Evolutionary conservation across 2,797 vertebrate genomes (phyloP).

Genomic region (Oceanodroma leucorhoa): DNA sequence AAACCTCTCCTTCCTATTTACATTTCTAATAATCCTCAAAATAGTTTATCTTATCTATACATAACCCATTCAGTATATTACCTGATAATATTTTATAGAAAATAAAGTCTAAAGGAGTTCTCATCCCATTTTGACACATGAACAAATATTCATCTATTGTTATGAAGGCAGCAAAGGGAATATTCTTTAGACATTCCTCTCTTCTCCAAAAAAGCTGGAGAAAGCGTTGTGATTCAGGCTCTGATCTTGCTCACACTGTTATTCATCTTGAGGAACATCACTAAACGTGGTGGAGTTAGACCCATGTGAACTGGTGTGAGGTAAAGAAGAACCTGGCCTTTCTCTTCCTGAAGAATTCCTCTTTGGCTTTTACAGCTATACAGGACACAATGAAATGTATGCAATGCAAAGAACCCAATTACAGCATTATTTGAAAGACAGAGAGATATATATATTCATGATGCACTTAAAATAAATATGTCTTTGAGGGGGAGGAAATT

Average conservation of each 20-base stretch:
- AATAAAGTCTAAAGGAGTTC: background rate
- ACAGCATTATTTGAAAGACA: background rate
- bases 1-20: background rate
- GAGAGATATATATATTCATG: background rate
- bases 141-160: background rate
- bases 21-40: background rate
- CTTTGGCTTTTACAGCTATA: background rate
- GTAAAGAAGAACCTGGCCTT: background rate
- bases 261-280: background rate
- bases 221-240: background rate
- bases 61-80: background rate
- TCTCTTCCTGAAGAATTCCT: background rate
- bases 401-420: background rate
- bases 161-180: background rate
- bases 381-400: background rate
- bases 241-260: background rate
- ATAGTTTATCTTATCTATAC: background rate
- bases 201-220: background rate
- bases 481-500: background rate
- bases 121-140: background rate
- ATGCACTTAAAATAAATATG: background rate
- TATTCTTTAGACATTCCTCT: background rate
- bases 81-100: background rate
- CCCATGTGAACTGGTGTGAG: rapidly evolving
- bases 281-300: background rate